Base-by-base conservation (phyloP, 2,797 vertebrate species). In the Telmatherina bonti region DNA sequence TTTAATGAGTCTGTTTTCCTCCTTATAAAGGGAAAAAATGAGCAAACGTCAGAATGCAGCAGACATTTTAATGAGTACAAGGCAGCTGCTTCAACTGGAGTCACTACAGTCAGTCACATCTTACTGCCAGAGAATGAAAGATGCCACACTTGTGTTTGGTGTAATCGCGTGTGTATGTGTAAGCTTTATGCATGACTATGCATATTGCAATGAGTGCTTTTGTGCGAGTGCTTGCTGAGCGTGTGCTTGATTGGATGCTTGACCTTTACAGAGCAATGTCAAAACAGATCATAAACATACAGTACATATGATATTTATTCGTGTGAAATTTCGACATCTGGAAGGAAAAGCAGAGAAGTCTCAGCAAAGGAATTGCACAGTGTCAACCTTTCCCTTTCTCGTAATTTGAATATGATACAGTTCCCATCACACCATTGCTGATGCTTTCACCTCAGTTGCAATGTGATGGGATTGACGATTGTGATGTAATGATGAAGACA, bases 21-120 rank as follows among this genome's bases (percentile, higher is more conserved):
- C 30, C 52, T 31, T 38, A 27, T 70, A 81, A 86, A 90, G 79
- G 72, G n/a, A 78, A 59, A 90, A 91, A 83, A 75, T 13, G 84
- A 65, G 78, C 70, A 90, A 89, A 91, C 88, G 88, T 89, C 90
- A 91, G 69, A 72, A 72, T 75, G 81, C 11, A 38, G 73, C 65
- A 90, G 86, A 92, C 90, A 91, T 91, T 92, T 92, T 89, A 90
- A 88, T 87, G 79, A 84, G 74, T 86, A 85, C 76, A 91, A 79
- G 86, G 67, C 74, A 79, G 73, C 74, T 62, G 74, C 84, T 79
- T 59, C 67, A 82, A 78, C 66, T 67, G 64, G 76, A 83, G 89
- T 85, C 83, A 60, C 74, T 67, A 38, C 70, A 80, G 76, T 89
- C 82, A 85, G 64, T 89, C 88, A 86, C 52, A 77, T 64, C 62